Conservation (phyloP, 2,888 invertebrate genomes). For the Metellina segmentata region DNA sequence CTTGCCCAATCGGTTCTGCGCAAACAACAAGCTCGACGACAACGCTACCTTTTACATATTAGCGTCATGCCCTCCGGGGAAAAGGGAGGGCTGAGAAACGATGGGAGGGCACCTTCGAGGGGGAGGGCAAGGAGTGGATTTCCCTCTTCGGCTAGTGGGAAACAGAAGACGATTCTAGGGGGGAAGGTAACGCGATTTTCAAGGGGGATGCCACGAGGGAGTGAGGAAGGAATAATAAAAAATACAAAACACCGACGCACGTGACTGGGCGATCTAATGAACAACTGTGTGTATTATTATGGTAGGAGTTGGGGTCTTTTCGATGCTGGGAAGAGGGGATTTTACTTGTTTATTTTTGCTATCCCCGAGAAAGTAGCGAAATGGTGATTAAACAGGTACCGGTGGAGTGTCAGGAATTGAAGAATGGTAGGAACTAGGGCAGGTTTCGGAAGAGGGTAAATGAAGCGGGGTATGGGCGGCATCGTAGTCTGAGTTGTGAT, state of each 20-base stretch:
- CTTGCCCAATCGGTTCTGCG: neutral
- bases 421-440: conserved; percentile 3
- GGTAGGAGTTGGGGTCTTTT: neutral
- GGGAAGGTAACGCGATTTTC: neutral
- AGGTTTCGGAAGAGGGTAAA: neutral
- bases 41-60: neutral
- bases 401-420: neutral
- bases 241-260: neutral
- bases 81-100: neutral
- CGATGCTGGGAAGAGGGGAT: too few relatives aligned
- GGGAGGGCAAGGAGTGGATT: neutral
- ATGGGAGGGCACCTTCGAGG: neutral
- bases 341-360: neutral
- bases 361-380: neutral
- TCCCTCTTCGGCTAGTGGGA: neutral
- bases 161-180: neutral
- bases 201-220: neutral
- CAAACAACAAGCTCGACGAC: conserved; percentile 38
- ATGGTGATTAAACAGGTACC: conserved; percentile 28
- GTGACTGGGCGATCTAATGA: conserved; percentile 17
- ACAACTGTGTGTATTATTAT: neutral
- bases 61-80: neutral
- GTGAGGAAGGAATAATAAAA: neutral
- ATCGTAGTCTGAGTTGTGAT: neutral
- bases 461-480: neutral